Percentiles rank a stretch among this genome's conserved stretches.
Evolutionary conservation across 2,113 vertebrate genomes (phyloP).

Genomic region (Papio anubis): DNA sequence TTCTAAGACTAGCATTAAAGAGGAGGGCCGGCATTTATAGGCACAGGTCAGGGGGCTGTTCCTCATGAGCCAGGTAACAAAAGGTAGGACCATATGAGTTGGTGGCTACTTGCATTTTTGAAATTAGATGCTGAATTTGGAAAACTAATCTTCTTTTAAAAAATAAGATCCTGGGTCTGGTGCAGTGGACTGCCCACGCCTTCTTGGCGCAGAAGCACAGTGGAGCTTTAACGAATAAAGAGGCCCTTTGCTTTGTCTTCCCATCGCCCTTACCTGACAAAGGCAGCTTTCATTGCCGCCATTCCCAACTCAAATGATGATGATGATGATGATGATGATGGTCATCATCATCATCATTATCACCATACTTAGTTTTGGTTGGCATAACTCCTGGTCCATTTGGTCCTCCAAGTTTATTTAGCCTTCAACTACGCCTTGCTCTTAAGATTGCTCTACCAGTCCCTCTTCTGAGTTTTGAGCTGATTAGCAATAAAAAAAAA

Average conservation of each 20-base stretch:
- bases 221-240: not conserved
- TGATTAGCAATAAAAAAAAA: not conserved
- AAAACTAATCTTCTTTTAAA: slow-evolving; percentile 25
- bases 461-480: not conserved
- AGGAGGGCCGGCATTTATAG: not conserved
- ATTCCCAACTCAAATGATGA: not conserved
- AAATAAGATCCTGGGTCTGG: not conserved
- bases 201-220: slow-evolving; percentile 31
- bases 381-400: not conserved
- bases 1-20: too few species aligned
- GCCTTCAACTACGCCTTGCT: slow-evolving; percentile 1
- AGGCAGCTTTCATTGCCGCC: slow-evolving; percentile 50
- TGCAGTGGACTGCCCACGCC: too few species aligned
- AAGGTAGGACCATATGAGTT: not conserved
- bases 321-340: too few species aligned
- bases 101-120: not conserved
- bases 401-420: slow-evolving; percentile 45
- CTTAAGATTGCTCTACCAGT: not conserved
- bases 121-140: not conserved
- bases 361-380: slow-evolving; percentile 1
- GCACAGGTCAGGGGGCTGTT: not conserved
- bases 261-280: slow-evolving; percentile 42
- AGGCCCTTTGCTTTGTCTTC: slow-evolving; percentile 33
- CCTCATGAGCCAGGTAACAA: not conserved
- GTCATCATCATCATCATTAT: too few species aligned